Conservation (phyloP, 2,113 vertebrate species). For the Trogon melanurus region DNA sequence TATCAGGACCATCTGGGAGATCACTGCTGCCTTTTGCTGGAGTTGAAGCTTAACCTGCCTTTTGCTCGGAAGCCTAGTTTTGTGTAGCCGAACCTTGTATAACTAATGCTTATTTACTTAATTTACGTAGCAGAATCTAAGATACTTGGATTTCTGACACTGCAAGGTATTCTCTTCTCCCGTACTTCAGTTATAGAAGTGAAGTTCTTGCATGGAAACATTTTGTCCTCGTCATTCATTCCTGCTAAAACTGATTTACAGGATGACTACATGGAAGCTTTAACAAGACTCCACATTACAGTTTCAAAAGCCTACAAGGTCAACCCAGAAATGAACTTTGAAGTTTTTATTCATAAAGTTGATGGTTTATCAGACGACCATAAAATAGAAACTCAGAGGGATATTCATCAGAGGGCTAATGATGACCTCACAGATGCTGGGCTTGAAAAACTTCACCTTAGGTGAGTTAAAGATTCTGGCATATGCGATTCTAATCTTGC, state of each 20-base stretch:
- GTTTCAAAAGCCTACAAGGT: slow-evolving; percentile 98
- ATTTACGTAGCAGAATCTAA: not conserved
- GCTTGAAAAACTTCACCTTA: slow-evolving; percentile 97
- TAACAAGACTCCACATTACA: slow-evolving; percentile 94
- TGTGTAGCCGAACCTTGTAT: not conserved
- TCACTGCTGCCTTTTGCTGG: not conserved
- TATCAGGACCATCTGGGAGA: not conserved
- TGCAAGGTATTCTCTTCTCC: not conserved
- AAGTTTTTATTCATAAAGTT: slow-evolving; percentile 99
- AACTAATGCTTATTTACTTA: not conserved
- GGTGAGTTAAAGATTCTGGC: slow-evolving; percentile 70
- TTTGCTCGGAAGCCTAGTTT: not conserved
- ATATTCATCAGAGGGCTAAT: slow-evolving; percentile 98
- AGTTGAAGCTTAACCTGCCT: not conserved
- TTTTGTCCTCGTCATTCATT: slow-evolving; percentile 3
- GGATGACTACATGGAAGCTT: slow-evolving; percentile 99
- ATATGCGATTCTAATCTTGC: not conserved
- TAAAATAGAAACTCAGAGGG: slow-evolving; percentile 99
- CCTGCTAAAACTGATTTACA: slow-evolving; percentile 71
- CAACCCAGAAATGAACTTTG: slow-evolving; percentile 99
- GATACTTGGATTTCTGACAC: not conserved
- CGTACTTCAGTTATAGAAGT: not conserved
- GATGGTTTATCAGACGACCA: slow-evolving; percentile 98
- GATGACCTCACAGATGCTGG: slow-evolving; percentile 97
- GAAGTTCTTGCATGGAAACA: not conserved